Base-by-base conservation (phyloP, 2,797 vertebrate genomes). In the Arnoldichthys spilopterus region DNA sequence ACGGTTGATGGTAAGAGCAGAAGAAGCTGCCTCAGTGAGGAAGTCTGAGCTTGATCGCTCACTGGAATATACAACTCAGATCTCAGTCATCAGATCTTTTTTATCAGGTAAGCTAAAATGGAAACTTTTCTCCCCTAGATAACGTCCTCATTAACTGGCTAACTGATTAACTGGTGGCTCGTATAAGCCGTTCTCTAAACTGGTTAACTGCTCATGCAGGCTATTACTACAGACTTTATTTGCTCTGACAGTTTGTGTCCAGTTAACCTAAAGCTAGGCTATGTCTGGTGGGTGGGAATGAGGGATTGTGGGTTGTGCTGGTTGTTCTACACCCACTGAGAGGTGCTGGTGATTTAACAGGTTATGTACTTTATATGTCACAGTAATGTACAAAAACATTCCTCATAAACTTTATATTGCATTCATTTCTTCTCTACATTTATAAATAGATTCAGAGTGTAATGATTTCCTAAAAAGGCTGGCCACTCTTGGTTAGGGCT, bases 91-190 rank as follows among this genome's bases (percentile, higher is more conserved):
- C 18, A 63, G 9, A 40, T 13, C 20, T 13, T 1, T 37, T 61
- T 59, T 30, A 61, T 74, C 43, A 62, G 72, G 78, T 80, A 80
- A 80, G 64, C 2, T 79, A 32, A 63, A 64, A 66, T 22, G 20
- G n/a, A 24, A 43, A 18, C 15, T n/a, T n/a, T n/a, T n/a, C n/a
- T n/a, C n/a, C n/a, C 34, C 34, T 3, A 3, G 8, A 47, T 12
- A 47, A 47, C 13, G 13, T 2, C 12, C 43, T n/a, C n/a, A 40
- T 8, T 64, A 64, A 40, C 62, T 37, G 20, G 18, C 11, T 26
- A 58, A 28, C 8, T 37, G 45, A 12, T 47, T 13, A 47, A 47
- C 8, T 47, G 11, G 45, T 13, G 45, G 45, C 12, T 49, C 15
- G 12, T 49, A 18, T 51, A 1, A 4, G 20, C 49, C 12, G 2